Evolutionary conservation across 92 coral and sea anemone species (phyloP).

Genomic region (Pocillopora meandrina): DNA sequence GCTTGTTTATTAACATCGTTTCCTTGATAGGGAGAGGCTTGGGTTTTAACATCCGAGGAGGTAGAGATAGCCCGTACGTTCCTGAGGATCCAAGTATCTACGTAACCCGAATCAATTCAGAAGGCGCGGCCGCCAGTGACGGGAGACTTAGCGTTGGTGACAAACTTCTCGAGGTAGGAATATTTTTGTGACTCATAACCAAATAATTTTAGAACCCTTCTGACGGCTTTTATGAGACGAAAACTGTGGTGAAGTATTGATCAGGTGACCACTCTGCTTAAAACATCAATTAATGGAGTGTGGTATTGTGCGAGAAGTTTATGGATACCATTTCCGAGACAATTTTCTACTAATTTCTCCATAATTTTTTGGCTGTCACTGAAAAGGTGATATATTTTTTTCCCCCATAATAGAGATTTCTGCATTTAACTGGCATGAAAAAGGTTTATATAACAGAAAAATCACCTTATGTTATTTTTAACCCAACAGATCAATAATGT

Average conservation of each 20-base stretch:
- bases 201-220: neutral
- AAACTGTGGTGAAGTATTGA: neutral
- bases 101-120: constrained; percentile 83
- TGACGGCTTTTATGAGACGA: neutral
- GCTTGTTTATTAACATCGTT: neutral
- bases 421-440: neutral
- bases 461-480: too few species aligned
- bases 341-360: too few species aligned
- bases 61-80: constrained; percentile 87
- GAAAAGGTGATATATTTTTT: too few species aligned
- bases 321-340: too few species aligned
- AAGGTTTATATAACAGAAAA: neutral
- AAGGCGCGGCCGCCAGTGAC: constrained; percentile 89
- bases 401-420: too few species aligned
- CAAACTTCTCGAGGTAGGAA: constrained; percentile 83
- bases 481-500: constrained; percentile 73
- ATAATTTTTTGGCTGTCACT: too few species aligned
- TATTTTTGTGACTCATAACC: neutral
- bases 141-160: constrained; percentile 89
- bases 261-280: neutral
- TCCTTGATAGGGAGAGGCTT: constrained; percentile 57
- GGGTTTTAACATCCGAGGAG: constrained; percentile 97
- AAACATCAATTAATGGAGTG: neutral
- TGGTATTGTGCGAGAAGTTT: too few species aligned
- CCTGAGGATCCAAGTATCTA: constrained; percentile 93